Evolutionary conservation across 1,140 invertebrate genomes (phyloP).

Genomic region (Parapsyche elsis): DNA sequence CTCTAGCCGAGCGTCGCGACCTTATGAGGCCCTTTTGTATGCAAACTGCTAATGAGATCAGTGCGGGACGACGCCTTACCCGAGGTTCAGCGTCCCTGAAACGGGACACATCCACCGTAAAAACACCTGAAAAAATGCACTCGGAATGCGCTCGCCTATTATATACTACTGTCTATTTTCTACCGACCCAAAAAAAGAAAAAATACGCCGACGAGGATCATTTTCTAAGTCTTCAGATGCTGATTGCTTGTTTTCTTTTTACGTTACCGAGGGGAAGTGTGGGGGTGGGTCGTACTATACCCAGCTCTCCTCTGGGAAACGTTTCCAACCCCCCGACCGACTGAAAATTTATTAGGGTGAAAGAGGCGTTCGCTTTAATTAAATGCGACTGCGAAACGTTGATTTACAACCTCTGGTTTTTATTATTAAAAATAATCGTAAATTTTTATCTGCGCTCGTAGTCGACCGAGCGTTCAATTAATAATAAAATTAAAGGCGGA

Average conservation of each 20-base stretch:
- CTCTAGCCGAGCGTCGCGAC: neutral
- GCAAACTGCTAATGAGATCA: slow-evolving; percentile 54
- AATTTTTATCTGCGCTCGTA: neutral
- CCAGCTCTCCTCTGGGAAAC: neutral
- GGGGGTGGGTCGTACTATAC: too few relatives aligned
- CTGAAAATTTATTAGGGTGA: slow-evolving; percentile 5
- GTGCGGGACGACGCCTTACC: neutral
- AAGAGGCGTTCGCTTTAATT: slow-evolving; percentile 10
- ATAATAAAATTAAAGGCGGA: neutral
- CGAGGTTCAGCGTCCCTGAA: too few relatives aligned
- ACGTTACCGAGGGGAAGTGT: too few relatives aligned
- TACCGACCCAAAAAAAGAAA: neutral
- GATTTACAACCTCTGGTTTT: neutral
- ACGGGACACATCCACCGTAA: too few relatives aligned
- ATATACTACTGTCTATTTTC: neutral
- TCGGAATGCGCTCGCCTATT: neutral
- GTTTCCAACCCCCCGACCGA: neutral
- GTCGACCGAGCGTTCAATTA: neutral
- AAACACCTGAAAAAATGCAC: neutral
- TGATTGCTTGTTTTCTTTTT: too few relatives aligned
- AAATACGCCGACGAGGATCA: too few relatives aligned
- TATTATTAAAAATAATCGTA: slow-evolving; percentile 9
- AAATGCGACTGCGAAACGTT: slow-evolving; percentile 10
- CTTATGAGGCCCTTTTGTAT: slow-evolving; percentile 49
- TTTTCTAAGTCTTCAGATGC: too few relatives aligned